Evolutionary conservation across 2,113 vertebrate genomes (phyloP), one percentile per base, ranked within the genome.

Genomic region (Choloepus hoffmanni): DNA sequence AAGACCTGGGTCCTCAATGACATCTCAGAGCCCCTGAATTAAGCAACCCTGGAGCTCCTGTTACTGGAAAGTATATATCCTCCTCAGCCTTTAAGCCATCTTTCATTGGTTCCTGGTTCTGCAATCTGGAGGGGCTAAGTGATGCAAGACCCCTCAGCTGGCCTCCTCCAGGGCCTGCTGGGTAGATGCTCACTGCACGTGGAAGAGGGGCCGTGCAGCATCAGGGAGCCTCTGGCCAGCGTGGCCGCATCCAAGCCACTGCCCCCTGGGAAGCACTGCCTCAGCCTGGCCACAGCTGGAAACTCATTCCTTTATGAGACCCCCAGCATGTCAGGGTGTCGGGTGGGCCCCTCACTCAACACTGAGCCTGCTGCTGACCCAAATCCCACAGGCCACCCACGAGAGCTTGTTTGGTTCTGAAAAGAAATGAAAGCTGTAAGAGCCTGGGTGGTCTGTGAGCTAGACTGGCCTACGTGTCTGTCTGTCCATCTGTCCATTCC

Each of bases 381-480:
- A 78, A 76, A 78, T 43, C 90, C 84, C 70, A 40, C 2, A 10
- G 93, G 78, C 95, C 89, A 86, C 89, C 93, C 92, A 85, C 6
- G 1, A 55, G 43, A 87, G 43, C 93, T 96, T 97, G 93, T 93
- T 18, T 91, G 50, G 10, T 26, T 36, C 30, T 94, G 89, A 96
- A 89, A 36, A 91, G 43, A 45, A 85, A 78, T 11, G 65, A 88
- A 45, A 86, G 85, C 43, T 53, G 65, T n/a, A 15, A 12, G 85
- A n/a, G 78, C 60, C 16, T 86, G 91, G 85, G 91, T 86, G 89
- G 97, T 90, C 96, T 84, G 68, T 58, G 85, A 81, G 65, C 81
- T 21, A 2, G 72, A 28, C 81, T 43, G 82, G 63, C 81, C 77
- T 45, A 0, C 4, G 40, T 67, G 5, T 36, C 40, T 1, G 0